Percentiles rank a stretch among this genome's conserved stretches.
These are phyloP conservation scores for Phataginus tricuspis DNA, from an alignment of 2,797 vertebrate species.

Conservation along the genomic window DNA sequence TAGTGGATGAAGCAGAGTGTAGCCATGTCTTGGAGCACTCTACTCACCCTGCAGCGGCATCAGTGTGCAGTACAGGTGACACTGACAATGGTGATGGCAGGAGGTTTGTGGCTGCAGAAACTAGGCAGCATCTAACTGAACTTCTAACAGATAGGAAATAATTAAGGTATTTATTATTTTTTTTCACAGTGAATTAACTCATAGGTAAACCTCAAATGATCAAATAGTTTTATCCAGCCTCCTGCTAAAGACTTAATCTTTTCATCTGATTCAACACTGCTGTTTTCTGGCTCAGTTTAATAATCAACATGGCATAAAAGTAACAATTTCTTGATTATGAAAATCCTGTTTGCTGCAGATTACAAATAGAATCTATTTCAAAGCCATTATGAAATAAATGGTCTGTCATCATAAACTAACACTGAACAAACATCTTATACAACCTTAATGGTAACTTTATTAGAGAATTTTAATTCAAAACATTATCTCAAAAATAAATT, in stretches of 20 bases:
- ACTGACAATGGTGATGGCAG: not conserved
- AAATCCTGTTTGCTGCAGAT: slow-evolving; percentile 62
- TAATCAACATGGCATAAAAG: slow-evolving; percentile 74
- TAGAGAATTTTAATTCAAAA: slow-evolving; percentile 56
- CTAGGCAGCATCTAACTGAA: slow-evolving; percentile 79
- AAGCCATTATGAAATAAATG: slow-evolving; percentile 60
- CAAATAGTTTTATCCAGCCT: slow-evolving; percentile 78
- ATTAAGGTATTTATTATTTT: slow-evolving; percentile 83
- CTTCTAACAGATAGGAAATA: slow-evolving; percentile 83
- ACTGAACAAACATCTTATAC: slow-evolving; percentile 16
- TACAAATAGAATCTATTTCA: slow-evolving; percentile 44
- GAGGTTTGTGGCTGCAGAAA: slow-evolving; percentile 72
- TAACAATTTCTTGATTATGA: slow-evolving; percentile 73
- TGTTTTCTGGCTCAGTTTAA: slow-evolving; percentile 78
- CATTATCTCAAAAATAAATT: slow-evolving; percentile 10
- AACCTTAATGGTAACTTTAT: slow-evolving; percentile 45
- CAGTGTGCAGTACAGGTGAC: slow-evolving; percentile 21
- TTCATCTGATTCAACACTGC: slow-evolving; percentile 73
- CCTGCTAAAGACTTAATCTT: slow-evolving; percentile 80
- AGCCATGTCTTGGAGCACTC: not conserved
- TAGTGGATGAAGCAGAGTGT: not conserved
- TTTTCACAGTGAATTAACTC: slow-evolving; percentile 82
- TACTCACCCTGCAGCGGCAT: not conserved
- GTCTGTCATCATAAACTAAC: slow-evolving; percentile 55
- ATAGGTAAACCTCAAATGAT: slow-evolving; percentile 79